Base-by-base conservation (phyloP, 2,113 vertebrate genomes). In the Mirounga angustirostris region DNA sequence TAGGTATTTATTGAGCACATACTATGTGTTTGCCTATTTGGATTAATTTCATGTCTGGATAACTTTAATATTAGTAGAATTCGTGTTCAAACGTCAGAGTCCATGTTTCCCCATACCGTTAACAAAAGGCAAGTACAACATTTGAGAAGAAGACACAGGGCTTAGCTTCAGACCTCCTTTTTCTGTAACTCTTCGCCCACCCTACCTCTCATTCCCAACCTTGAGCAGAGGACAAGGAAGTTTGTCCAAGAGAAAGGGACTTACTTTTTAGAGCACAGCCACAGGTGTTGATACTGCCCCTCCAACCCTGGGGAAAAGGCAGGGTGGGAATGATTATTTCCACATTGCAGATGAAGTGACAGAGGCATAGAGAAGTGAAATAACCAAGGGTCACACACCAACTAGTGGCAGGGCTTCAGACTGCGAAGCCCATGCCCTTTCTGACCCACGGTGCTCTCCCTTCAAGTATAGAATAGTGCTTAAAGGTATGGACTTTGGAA, bases 121-220 rank as follows among this genome's bases (percentile, higher is more conserved):
- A 46, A 46, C 54, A 67, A 50, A 80, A 94, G 85, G 95, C 67
- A 93, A 56, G 54, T 78, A 43, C 30, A 69, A 28, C 58, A 73
- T 87, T 76, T 84, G 15, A 61, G 54, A 79, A 87, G n/a, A 89
- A 84, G 74, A 74, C 19, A 43, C 6, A 1, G 10, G 61, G 36
- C 81, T 84, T 46, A n/a, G 21, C 19, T 82, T 92, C 28, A 33
- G 71, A 28, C n/a, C 5, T 74, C 50, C 28, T 56, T 54, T 76
- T 56, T 78, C 58, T 54, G 58, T 4, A 22, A 0, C 61, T 43
- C 24, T 87, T 30, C 26, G 52, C 76, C 56, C 11, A n/a, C 14
- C 16, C 50, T 7, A 1, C 36, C 9, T 74, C 61, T 56, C 18
- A 14, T 33, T 58, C 59, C 63, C 7, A 2, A 36, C 30, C 59